Percentiles rank a stretch among this genome's conserved stretches.
These are phyloP conservation scores for Sycophila sp. DNA, from an alignment of 1,140 invertebrate genomes.

Conservation along the genomic window DNA sequence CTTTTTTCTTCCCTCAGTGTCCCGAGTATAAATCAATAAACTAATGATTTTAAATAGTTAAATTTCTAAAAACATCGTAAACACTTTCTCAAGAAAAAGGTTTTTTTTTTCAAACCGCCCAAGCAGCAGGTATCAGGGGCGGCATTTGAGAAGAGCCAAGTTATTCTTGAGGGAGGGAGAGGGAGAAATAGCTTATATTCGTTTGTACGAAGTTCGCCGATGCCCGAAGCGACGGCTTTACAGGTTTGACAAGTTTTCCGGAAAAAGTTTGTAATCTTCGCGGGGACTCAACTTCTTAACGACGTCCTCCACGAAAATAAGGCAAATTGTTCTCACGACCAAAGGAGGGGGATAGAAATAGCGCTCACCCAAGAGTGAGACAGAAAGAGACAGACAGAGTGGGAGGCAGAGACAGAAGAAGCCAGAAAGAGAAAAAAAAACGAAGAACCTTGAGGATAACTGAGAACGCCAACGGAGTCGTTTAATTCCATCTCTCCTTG, in stretches of 20 bases:
- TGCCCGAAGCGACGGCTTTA: constrained; percentile 18
- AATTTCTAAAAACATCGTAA: no score
- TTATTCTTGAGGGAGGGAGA: not conserved
- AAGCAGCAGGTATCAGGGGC: no score
- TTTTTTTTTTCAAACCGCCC: no score
- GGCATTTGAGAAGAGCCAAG: not conserved
- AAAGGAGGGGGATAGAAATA: not conserved
- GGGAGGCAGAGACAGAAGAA: not conserved
- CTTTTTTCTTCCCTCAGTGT: no score
- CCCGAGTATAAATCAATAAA: no score
- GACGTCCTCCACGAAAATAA: constrained; percentile 15
- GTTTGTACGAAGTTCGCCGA: not conserved
- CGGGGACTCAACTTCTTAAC: constrained; percentile 20
- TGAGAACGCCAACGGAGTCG: not conserved
- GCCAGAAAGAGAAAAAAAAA: not conserved
- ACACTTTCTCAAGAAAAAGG: no score
- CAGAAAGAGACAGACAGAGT: not conserved
- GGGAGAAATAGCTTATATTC: constrained; percentile 17
- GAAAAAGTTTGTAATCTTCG: constrained; percentile 35
- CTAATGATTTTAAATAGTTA: no score
- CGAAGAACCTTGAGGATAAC: not conserved
- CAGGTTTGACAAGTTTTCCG: constrained; percentile 14
- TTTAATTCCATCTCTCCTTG: not conserved
- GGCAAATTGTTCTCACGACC: not conserved
- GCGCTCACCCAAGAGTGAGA: not conserved